Evolutionary conservation across 1,140 invertebrate species (phyloP), one percentile per base, ranked within the genome.

Genomic region (Hycleus phaleratus): DNA sequence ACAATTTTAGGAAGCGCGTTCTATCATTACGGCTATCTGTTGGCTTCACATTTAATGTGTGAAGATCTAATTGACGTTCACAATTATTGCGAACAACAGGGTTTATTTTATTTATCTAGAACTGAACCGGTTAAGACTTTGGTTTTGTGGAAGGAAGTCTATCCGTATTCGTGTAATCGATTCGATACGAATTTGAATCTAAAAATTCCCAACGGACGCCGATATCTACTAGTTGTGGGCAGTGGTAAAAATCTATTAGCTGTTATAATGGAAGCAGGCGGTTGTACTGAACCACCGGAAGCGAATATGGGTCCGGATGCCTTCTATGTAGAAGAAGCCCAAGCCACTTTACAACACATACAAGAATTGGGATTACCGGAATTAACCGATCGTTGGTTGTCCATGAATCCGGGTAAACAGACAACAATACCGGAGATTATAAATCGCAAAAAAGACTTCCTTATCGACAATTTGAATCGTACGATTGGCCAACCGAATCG

Each of bases 131-230:
- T 88, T 0, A 83, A 84, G 51, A 84, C 83, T 56, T 69, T 90
- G 24, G 80, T 90, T n/a, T 72, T 88, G 8, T 91, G 88, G 88
- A 83, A 82, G 68, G 85, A 86, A 76, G 83, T 90, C 18, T 85
- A 79, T 66, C 80, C 79, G 9, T 67, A 68, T 8, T 79, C 78
- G 1, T 77, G 73, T 49, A 72, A 74, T 56, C 65, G 71, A 46
- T 71, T 70, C 7, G 18, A 18, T 18, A 18, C 18, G 18, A 56
- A 56, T 55, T 38, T 56, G 24, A 42, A 60, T 66, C 68, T 63
- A 61, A 73, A 76, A 67, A 72, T 81, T 55, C 78, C 79, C 5
- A 73, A 81, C 68, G 80, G 79, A 5, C 76, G 81, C 45, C 85
- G 84, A 75, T 90, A 87, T 74, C 75, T 91, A n/a, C 77, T 88